Evolutionary conservation across 1,140 invertebrate species (phyloP).

Genomic region (Parasteatoda tepidariorum): DNA sequence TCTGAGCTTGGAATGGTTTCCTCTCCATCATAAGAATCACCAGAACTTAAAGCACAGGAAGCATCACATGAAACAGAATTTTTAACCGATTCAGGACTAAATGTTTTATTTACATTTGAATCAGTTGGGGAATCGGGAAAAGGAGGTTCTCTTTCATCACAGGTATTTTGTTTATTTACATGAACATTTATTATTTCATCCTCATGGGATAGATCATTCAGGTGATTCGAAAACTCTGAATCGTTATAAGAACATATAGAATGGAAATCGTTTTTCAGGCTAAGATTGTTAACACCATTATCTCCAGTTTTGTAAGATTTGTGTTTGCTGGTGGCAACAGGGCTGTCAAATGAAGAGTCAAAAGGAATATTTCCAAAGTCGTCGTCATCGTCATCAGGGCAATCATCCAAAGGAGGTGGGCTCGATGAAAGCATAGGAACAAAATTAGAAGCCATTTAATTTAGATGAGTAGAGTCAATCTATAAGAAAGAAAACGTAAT

Average conservation of each 20-base stretch:
- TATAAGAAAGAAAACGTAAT: too few relatives aligned
- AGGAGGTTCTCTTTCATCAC: background rate
- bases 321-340: constrained; percentile 22
- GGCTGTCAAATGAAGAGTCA: constrained; percentile 57
- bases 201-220: background rate
- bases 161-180: background rate
- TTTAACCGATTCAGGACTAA: too few relatives aligned
- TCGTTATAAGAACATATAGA: constrained; percentile 1
- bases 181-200: background rate
- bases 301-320: constrained; percentile 44
- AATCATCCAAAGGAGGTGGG: constrained; percentile 47
- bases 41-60: too few relatives aligned
- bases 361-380: constrained; percentile 50
- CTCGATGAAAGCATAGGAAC: constrained; percentile 55
- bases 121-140: background rate
- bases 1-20: too few relatives aligned
- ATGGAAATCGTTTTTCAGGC: constrained; percentile 23
- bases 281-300: constrained; percentile 43
- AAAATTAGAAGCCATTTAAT: constrained; percentile 55
- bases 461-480: background rate
- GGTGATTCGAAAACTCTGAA: background rate
- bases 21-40: too few relatives aligned
- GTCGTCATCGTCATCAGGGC: constrained; percentile 49
- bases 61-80: too few relatives aligned
- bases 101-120: too few relatives aligned